phyloP scores from a whole-genome alignment of 1,140 invertebrate species.

The Papilio dardanus region DNA sequence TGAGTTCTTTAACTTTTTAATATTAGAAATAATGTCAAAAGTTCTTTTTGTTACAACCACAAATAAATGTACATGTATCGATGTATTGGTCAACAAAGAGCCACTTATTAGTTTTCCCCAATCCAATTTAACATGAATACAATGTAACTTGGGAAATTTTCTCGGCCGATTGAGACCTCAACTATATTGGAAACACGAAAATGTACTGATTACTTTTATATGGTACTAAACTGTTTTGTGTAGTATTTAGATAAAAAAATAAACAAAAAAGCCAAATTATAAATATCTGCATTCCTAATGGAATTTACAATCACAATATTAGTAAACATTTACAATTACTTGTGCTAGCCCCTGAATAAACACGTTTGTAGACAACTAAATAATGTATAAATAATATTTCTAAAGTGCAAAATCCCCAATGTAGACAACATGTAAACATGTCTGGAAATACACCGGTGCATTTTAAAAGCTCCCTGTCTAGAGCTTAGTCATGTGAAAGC shows the following conservation, averaged over 20 bases:
- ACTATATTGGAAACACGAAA: background rate
- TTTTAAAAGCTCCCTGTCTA: slow-evolving; percentile 12
- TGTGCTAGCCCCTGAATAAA: background rate
- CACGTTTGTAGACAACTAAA: background rate
- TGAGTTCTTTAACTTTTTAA: background rate
- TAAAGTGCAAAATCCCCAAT: background rate
- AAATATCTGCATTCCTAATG: background rate
- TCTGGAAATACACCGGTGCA: background rate
- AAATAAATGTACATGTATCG: background rate
- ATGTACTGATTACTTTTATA: background rate
- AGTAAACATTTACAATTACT: too few relatives aligned
- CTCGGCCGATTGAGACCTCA: slow-evolving; percentile 4
- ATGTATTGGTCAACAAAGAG: background rate
- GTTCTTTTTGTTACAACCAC: background rate
- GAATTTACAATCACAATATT: background rate
- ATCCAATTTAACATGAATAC: slow-evolving; percentile 11
- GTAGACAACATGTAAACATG: slow-evolving; percentile 12
- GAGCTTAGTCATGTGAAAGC: slow-evolving; percentile 6
- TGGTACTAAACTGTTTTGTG: background rate
- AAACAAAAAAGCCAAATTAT: too few relatives aligned
- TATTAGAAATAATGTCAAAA: background rate
- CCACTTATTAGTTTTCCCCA: slow-evolving; percentile 10
- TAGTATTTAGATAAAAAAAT: background rate
- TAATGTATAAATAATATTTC: background rate
- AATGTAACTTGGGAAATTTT: slow-evolving; percentile 1